Conservation (phyloP, 2,113 vertebrate genomes). For the Pollachius pollachius region DNA sequence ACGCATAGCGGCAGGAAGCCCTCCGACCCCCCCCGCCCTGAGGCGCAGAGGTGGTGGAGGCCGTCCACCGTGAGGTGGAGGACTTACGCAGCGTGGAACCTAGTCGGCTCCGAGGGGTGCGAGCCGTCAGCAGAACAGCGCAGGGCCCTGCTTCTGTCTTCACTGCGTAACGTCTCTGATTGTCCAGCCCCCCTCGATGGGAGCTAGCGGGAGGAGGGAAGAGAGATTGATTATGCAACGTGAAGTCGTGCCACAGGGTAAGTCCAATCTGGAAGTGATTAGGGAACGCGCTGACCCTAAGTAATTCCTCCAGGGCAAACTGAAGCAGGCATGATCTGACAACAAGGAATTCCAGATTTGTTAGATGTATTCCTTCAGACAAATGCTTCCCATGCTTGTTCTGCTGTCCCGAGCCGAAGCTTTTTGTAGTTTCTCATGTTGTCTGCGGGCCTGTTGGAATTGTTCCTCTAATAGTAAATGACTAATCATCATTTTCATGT, state of each 20-base stretch:
- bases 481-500: constrained; percentile 23
- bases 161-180: constrained; percentile 49
- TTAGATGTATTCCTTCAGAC: constrained; percentile 62
- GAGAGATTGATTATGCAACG: constrained; percentile 75
- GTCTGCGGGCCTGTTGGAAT: background rate
- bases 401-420: no score
- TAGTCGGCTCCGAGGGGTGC: constrained; percentile 32
- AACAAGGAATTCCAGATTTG: constrained; percentile 70
- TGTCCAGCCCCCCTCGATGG: constrained; percentile 36
- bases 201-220: constrained; percentile 48
- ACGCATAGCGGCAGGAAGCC: no score
- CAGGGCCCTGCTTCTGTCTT: constrained; percentile 24
- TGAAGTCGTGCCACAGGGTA: constrained; percentile 66
- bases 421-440: no score
- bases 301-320: constrained; percentile 62
- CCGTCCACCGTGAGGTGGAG: background rate
- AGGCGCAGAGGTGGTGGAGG: no score
- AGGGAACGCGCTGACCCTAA: constrained; percentile 48
- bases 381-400: constrained; percentile 58
- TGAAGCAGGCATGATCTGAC: constrained; percentile 71
- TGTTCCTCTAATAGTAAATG: background rate
- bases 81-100: background rate
- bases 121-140: constrained; percentile 27
- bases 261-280: constrained; percentile 74
- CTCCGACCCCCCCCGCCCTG: no score